Evolutionary conservation across 2,888 invertebrate species (phyloP), one percentile per base, ranked within the genome.

Genomic region (Leptinotarsa peninsularis): DNA sequence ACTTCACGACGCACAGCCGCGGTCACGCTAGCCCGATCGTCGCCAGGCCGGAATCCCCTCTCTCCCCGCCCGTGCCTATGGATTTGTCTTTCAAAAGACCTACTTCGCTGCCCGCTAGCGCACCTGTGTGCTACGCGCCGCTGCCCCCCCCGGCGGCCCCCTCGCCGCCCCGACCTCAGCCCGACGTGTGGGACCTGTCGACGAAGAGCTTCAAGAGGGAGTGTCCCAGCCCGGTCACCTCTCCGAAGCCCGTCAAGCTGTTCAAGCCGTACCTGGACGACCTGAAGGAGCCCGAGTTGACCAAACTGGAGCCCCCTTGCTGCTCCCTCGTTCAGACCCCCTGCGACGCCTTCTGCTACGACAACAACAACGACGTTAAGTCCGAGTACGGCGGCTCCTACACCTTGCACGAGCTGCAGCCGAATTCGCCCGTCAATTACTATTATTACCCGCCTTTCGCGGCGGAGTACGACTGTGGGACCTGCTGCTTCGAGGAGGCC

Each of bases 251-350:
- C 71, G 92, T 93, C 82, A 94, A 94, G 86, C 88, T 94, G 58
- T 95, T 95, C 88, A 93, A 94, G 85, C 95, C 94, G 49, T 95
- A 94, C 87, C 89, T 94, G 70, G 90, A 93, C 78, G 94, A 93
- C 83, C 91, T 93, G 63, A 90, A 91, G 74, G 90, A 79, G 72
- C 49, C 76, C 3, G 70, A 74, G 79, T 81, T 66, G 74, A 72
- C 63, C 72, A 49, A 72, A 84, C 77, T 79, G 18, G 78, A 79
- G 49, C 66, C 79, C 4, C 78, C 81, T 21, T 84, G 90, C 90
- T 87, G 88, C 89, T 74, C 78, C 83, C 33, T 60, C 60, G 15
- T 21, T 21, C 60, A 27, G 27, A 15, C 89, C 90, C 79, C 72
- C 14, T 78, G 76, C 66, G 79, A 81, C 18, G 27, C 77, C 21